These are phyloP conservation scores for Protaetia brevitarsis DNA, from an alignment of 1,140 invertebrate species.

Conservation along the genomic window DNA sequence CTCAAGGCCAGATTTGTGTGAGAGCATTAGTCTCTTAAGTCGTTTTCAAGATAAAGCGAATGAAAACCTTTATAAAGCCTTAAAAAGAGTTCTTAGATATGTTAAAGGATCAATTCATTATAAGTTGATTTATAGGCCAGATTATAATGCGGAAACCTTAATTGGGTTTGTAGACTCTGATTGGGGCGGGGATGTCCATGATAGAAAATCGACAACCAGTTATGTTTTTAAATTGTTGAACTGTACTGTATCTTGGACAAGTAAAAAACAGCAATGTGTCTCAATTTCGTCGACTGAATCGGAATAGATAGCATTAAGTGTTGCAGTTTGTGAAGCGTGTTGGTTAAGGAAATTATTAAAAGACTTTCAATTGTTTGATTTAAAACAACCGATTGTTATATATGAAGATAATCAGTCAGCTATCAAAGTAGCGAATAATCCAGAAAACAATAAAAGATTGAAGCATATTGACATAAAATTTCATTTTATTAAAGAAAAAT, in stretches of 20 bases:
- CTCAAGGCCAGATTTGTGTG: slow-evolving; percentile 40
- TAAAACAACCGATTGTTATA: slow-evolving; percentile 15
- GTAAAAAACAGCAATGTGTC: slow-evolving; percentile 46
- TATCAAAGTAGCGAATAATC: slow-evolving; percentile 23
- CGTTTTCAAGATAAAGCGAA: slow-evolving; percentile 37
- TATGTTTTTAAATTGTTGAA: slow-evolving; percentile 40
- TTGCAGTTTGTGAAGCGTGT: slow-evolving; percentile 42
- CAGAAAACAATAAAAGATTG: slow-evolving; percentile 28
- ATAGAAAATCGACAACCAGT: too few relatives aligned
- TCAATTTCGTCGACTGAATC: slow-evolving; percentile 49
- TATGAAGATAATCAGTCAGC: slow-evolving; percentile 29
- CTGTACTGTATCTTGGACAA: slow-evolving; percentile 45
- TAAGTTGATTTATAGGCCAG: slow-evolving; percentile 22
- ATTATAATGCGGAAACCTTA: slow-evolving; percentile 35
- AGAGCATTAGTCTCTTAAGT: slow-evolving; percentile 36
- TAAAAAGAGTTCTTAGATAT: slow-evolving; percentile 42
- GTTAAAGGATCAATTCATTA: slow-evolving; percentile 34
- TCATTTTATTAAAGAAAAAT: slow-evolving; percentile 33
- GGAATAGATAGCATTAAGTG: slow-evolving; percentile 50
- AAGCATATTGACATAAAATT: slow-evolving; percentile 38
- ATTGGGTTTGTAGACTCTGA: slow-evolving; percentile 42
- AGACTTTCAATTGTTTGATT: slow-evolving; percentile 31
- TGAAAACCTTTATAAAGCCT: slow-evolving; percentile 33
- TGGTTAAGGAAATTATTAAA: slow-evolving; percentile 43
- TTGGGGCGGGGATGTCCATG: too few relatives aligned